Base-by-base conservation (phyloP, 2,888 invertebrate genomes). In the Thereva unica region DNA sequence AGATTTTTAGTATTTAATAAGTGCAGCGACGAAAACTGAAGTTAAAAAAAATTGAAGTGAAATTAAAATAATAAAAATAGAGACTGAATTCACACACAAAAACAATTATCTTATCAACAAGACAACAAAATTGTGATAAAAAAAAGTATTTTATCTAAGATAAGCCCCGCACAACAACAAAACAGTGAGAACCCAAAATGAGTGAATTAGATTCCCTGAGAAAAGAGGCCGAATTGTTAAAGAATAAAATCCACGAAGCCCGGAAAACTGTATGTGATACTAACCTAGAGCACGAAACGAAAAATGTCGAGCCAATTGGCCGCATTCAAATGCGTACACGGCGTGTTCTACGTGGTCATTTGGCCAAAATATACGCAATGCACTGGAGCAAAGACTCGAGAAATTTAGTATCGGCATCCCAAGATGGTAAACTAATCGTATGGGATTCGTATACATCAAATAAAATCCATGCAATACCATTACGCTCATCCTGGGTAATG, bases 391-490 rank as follows among this genome's bases (percentile, higher is more conserved):
- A 93, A 76, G 97, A 97, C 83, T 95, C 95, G 75, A 89, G 95
- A 85, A 95, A 95, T 85, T 86, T 97, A 82, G 97, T 97, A 75
- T 97, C 96, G 64, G 97, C 97, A 75, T 95, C 95, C 75, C 97
- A 97, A 85, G 97, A 97, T 85, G 97, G 97, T 78, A 97, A 97
- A 85, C 87, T 97, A 82, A 97, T 97, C 79, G 97, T 97, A 71
- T 97, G 97, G 97, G 97, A 97, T 86, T 94, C 95, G 81, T 96
- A 96, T 84, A 96, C 97, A 76, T 97, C 97, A 78, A 97, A 97
- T 86, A 97, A 97, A 89, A 87, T 95, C 80, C 97, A 97, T 84
- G 97, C 97, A 76, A 97, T 97, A 82, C 97, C 97, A 76, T 86
- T 97, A 80, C 91, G 97, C 78, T 96, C 96, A 67, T 95, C 95